Percentiles rank a stretch among this genome's conserved stretches.
Conservation (phyloP, 2,888 invertebrate genomes). For the Drosophila affinis region DNA sequence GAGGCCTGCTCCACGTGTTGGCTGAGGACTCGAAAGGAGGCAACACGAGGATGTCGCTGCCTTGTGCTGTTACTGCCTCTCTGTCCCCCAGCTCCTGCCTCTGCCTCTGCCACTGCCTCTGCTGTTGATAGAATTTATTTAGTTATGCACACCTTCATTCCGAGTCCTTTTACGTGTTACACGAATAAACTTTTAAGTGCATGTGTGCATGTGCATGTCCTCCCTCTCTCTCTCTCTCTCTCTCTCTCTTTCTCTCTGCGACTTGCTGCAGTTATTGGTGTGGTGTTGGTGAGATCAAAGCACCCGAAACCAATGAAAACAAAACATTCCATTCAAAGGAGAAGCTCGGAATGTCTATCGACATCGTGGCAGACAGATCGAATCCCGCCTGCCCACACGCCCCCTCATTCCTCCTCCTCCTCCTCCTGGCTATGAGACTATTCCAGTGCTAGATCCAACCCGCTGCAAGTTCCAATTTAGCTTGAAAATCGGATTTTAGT, state of each 20-base stretch:
- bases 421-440: too few relatives aligned
- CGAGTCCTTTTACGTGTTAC: constrained; percentile 74
- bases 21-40: constrained; percentile 27
- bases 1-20: constrained; percentile 51
- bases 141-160: constrained; percentile 79
- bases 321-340: not conserved
- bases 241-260: not conserved
- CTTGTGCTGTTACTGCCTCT: not conserved
- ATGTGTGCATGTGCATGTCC: constrained; percentile 8
- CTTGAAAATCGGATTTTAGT: constrained; percentile 6
- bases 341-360: constrained; percentile 23
- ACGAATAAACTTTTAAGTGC: constrained; percentile 61
- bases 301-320: constrained; percentile 7
- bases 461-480: not conserved
- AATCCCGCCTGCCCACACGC: too few relatives aligned
- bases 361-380: constrained; percentile 9
- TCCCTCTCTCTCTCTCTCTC: too few relatives aligned
- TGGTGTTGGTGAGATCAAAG: constrained; percentile 24
- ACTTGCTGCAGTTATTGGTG: constrained; percentile 14
- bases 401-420: too few relatives aligned
- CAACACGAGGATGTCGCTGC: constrained; percentile 27
- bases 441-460: too few relatives aligned
- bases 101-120: constrained; percentile 45
- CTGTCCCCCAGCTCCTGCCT: constrained; percentile 10
- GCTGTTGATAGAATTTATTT: constrained; percentile 77